Conservation (phyloP, 2,888 invertebrate genomes). For the Mesochorus sp. region DNA sequence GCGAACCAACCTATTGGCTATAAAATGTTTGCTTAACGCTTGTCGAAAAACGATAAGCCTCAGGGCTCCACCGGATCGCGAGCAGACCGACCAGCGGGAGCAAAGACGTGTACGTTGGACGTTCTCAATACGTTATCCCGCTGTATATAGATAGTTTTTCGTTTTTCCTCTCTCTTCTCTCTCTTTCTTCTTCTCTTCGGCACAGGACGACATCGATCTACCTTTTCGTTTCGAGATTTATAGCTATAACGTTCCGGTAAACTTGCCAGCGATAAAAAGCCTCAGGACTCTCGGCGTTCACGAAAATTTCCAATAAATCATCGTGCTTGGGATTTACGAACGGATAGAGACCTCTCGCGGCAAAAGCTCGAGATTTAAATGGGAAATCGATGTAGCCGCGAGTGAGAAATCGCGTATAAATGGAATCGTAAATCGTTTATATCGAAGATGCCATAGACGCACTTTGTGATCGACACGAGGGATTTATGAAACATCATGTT, state of each 20-base stretch:
- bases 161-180: neutral
- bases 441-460: conserved; percentile 44
- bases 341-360: conserved; percentile 26
- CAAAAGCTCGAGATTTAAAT: conserved; percentile 55
- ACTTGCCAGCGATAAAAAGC: conserved; percentile 65
- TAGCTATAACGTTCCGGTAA: conserved; percentile 61
- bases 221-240: conserved; percentile 59
- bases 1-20: conserved; percentile 29
- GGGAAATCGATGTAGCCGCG: conserved; percentile 60
- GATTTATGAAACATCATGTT: conserved; percentile 23
- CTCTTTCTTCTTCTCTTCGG: conserved; percentile 29
- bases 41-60: conserved; percentile 58
- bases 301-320: conserved; percentile 66
- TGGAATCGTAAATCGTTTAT: conserved; percentile 54
- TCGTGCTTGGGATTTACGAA: conserved; percentile 62
- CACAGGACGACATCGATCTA: conserved; percentile 43
- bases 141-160: conserved; percentile 8
- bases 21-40: conserved; percentile 53
- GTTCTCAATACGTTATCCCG: conserved; percentile 32
- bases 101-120: conserved; percentile 54
- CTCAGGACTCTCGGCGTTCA: conserved; percentile 53
- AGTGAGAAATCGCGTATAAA: conserved; percentile 37
- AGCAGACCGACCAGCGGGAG: conserved; percentile 27
- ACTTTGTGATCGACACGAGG: conserved; percentile 21
- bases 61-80: conserved; percentile 41